Percentiles rank a stretch among this genome's conserved stretches.
These are phyloP conservation scores for Drosophila bunnanda DNA, from an alignment of 2,888 invertebrate genomes.

Conservation along the genomic window DNA sequence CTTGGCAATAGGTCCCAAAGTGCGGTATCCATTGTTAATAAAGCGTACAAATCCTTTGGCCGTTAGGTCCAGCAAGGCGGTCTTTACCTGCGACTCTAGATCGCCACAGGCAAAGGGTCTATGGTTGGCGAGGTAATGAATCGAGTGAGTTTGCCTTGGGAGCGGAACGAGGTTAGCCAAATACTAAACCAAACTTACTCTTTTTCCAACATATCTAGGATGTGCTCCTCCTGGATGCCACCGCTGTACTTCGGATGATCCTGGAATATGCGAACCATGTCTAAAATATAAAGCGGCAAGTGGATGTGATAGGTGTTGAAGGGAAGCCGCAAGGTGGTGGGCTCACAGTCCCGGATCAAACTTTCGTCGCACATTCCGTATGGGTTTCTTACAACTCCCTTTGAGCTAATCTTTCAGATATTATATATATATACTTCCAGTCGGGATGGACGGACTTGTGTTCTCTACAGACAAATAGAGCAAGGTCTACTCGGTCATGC, in stretches of 20 bases:
- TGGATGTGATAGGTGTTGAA: conserved; percentile 81
- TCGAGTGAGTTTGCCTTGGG: neutral
- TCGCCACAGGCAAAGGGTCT: conserved; percentile 82
- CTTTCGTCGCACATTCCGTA: conserved; percentile 57
- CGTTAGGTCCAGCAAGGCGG: conserved; percentile 77
- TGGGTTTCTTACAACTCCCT: neutral
- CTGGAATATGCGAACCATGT: conserved; percentile 82
- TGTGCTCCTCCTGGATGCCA: conserved; percentile 77
- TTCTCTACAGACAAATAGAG: conserved; percentile 3
- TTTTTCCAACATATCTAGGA: conserved; percentile 78
- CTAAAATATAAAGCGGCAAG: conserved; percentile 82
- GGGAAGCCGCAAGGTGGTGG: conserved; percentile 69
- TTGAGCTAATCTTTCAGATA: neutral
- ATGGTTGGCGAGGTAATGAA: neutral
- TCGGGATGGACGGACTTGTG: neutral
- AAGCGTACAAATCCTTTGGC: conserved; percentile 78
- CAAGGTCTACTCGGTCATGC: conserved; percentile 42
- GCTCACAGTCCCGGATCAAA: conserved; percentile 72
- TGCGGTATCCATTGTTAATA: conserved; percentile 79
- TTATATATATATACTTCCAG: neutral
- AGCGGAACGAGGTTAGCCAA: too few relatives aligned
- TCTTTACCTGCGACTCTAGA: conserved; percentile 81
- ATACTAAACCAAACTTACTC: conserved; percentile 69
- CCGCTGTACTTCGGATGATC: conserved; percentile 81
- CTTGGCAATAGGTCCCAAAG: conserved; percentile 83